Conservation (phyloP, 2,888 invertebrate genomes). For the Oligia fasciuncula region DNA sequence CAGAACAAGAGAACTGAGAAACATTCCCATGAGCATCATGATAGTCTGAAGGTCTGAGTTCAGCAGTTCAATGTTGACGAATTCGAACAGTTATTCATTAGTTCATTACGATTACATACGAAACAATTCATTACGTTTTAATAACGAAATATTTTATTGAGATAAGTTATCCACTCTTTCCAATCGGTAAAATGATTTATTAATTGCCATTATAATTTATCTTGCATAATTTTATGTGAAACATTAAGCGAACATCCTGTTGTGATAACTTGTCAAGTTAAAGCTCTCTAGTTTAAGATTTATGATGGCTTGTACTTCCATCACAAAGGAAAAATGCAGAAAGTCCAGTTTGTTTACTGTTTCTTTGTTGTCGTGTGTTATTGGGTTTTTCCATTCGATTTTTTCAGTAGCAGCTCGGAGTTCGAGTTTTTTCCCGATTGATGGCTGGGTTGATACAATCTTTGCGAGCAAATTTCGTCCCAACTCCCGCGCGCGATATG, state of each 20-base stretch:
- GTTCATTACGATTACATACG: background rate
- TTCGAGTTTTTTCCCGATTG: background rate
- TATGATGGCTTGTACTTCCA: slow-evolving; percentile 27
- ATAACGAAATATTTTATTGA: background rate
- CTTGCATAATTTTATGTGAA: slow-evolving; percentile 12
- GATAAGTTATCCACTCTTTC: background rate
- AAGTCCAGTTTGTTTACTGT: background rate
- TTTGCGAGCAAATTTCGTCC: too few relatives aligned
- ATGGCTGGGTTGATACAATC: background rate
- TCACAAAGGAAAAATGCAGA: slow-evolving; percentile 13
- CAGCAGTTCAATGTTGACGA: background rate
- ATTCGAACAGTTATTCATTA: too few relatives aligned
- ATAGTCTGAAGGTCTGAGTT: background rate
- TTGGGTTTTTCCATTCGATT: background rate
- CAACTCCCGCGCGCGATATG: too few relatives aligned
- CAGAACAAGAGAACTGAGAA: background rate
- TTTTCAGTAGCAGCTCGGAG: background rate
- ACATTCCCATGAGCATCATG: background rate
- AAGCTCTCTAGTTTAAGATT: slow-evolving; percentile 43
- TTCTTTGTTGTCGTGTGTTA: background rate
- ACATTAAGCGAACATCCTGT: slow-evolving; percentile 34
- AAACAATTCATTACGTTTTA: background rate
- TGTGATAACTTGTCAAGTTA: slow-evolving; percentile 22
- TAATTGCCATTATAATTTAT: background rate
- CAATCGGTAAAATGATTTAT: slow-evolving; percentile 4